These are phyloP conservation scores for Pseudomyrmex dendroicus DNA, from an alignment of 1,140 invertebrate genomes.

Conservation along the genomic window DNA sequence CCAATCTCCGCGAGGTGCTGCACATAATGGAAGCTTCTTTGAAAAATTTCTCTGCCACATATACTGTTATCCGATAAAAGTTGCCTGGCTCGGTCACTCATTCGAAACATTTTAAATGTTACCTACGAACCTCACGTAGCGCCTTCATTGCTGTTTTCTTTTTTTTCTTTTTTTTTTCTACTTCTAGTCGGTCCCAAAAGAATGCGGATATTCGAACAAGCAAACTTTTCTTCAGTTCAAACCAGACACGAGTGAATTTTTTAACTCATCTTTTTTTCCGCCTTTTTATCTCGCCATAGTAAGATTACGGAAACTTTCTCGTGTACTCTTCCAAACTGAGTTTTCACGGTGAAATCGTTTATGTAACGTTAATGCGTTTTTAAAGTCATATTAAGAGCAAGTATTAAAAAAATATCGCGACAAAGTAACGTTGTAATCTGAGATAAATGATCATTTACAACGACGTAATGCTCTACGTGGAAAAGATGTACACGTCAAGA, in stretches of 20 bases:
- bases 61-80: slow-evolving; percentile 40
- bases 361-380: neutral
- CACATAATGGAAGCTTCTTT: slow-evolving; percentile 64
- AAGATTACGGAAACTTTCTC: slow-evolving; percentile 12
- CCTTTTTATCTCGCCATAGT: slow-evolving; percentile 6
- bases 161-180: neutral
- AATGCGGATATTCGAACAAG: slow-evolving; percentile 21
- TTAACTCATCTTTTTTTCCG: slow-evolving; percentile 40
- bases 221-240: slow-evolving; percentile 24
- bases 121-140: slow-evolving; percentile 36
- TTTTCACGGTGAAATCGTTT: neutral
- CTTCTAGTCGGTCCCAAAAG: slow-evolving; percentile 15
- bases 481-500: slow-evolving; percentile 22
- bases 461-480: neutral
- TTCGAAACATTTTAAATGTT: slow-evolving; percentile 56
- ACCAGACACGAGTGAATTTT: slow-evolving; percentile 28
- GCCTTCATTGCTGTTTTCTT: neutral
- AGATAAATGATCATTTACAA: slow-evolving; percentile 27
- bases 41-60: slow-evolving; percentile 51
- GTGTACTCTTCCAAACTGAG: neutral
- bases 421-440: slow-evolving; percentile 26
- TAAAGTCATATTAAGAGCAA: neutral
- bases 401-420: neutral
- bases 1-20: slow-evolving; percentile 69
- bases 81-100: slow-evolving; percentile 43